These are phyloP conservation scores for Neomorphus geoffroyi DNA, from an alignment of 2,797 vertebrate genomes.

Conservation along the genomic window DNA sequence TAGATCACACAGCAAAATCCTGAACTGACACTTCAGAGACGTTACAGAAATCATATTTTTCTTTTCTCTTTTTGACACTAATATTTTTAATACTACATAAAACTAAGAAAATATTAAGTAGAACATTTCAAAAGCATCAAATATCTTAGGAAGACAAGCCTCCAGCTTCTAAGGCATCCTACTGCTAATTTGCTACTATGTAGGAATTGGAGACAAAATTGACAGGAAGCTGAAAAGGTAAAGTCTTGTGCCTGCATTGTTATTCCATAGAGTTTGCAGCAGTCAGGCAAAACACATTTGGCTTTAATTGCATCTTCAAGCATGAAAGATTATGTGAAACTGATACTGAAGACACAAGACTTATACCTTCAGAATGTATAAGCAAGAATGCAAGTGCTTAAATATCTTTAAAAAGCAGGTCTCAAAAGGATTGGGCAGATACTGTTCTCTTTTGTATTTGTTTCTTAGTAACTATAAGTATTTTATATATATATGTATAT, in stretches of 20 bases:
- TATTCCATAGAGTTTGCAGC: background rate
- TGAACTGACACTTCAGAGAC: slow-evolving; percentile 36
- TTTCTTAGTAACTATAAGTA: background rate
- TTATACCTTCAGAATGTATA: background rate
- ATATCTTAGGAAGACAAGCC: background rate
- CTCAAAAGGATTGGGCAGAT: background rate
- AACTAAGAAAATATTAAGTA: slow-evolving; percentile 22
- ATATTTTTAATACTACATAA: slow-evolving; percentile 45
- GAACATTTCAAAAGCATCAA: slow-evolving; percentile 5
- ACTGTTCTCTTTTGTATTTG: background rate
- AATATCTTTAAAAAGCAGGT: background rate
- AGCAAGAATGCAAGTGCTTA: background rate
- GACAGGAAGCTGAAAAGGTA: background rate
- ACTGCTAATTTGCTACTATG: background rate
- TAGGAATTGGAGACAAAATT: background rate
- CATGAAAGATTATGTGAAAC: background rate
- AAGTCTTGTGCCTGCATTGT: background rate
- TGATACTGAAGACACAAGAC: background rate
- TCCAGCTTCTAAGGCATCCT: background rate
- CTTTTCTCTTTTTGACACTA: slow-evolving; percentile 21
- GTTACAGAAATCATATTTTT: background rate
- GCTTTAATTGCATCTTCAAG: slow-evolving; percentile 19
- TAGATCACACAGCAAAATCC: slow-evolving; percentile 60
- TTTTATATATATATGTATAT: background rate
- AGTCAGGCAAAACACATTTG: background rate